phyloP scores from a whole-genome alignment of 2,113 vertebrate species.

The Gavia stellata region DNA sequence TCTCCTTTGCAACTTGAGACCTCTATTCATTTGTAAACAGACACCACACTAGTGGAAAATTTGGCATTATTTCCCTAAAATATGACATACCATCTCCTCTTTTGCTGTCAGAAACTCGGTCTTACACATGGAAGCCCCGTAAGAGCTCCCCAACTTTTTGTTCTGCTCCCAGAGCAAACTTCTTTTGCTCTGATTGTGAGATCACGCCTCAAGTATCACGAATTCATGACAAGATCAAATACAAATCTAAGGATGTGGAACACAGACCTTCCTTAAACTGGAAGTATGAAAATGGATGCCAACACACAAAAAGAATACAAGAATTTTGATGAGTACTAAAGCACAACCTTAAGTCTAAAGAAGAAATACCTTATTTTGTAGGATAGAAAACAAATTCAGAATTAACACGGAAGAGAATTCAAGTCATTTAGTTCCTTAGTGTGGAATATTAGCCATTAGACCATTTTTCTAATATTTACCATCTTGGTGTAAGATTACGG shows the following conservation, averaged over 20 bases:
- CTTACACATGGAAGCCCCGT: not conserved
- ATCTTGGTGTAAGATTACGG: conserved; percentile 91
- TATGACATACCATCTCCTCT: not conserved
- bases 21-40: not conserved
- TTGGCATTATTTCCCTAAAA: not conserved
- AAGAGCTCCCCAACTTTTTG: not conserved
- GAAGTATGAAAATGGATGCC: not conserved
- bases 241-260: not conserved
- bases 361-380: not conserved
- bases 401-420: not conserved
- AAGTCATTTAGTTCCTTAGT: not conserved
- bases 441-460: not conserved
- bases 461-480: conserved; percentile 70
- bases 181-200: not conserved
- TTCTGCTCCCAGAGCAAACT: not conserved
- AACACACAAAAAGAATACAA: not conserved
- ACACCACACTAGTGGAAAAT: not conserved
- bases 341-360: not conserved
- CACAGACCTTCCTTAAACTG: not conserved
- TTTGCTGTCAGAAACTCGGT: not conserved
- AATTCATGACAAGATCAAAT: not conserved
- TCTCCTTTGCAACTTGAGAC: not conserved
- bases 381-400: not conserved
- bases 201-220: not conserved
- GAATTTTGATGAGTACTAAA: not conserved